A percentile compares a stretch with the other conserved stretches of the same genome.
Conservation (phyloP, 2,888 invertebrate genomes). For the Rhingia rostrata region DNA sequence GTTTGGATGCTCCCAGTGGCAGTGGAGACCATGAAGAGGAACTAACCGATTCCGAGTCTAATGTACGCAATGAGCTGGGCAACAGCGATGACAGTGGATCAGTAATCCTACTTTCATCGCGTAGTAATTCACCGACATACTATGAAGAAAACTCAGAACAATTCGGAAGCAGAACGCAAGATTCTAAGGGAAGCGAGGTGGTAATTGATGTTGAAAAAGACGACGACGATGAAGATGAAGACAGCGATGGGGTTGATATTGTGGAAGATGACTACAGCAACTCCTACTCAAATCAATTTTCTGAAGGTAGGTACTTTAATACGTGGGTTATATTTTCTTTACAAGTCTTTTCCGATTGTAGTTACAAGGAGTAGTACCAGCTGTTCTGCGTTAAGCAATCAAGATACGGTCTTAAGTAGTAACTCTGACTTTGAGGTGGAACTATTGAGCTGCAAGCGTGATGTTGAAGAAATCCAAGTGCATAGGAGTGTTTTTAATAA, state of each 20-base stretch:
- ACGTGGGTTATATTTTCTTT: background rate
- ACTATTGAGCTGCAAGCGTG: background rate
- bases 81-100: constrained; percentile 58
- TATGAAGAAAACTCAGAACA: constrained; percentile 22
- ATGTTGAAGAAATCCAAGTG: constrained; percentile 3
- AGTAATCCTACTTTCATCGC: constrained; percentile 65
- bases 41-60: constrained; percentile 8
- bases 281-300: constrained; percentile 39
- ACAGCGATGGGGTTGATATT: constrained; percentile 40
- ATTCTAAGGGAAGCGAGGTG: constrained; percentile 26
- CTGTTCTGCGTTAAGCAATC: constrained; percentile 44
- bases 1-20: constrained; percentile 33
- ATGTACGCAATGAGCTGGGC: constrained; percentile 5
- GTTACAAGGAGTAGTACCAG: constrained; percentile 51
- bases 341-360: background rate
- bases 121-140: constrained; percentile 30
- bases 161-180: constrained; percentile 2
- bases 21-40: background rate
- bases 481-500: background rate
- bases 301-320: constrained; percentile 35
- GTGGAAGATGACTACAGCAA: constrained; percentile 34
- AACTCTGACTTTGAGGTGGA: constrained; percentile 7
- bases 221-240: constrained; percentile 20
- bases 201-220: constrained; percentile 49
- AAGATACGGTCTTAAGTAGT: constrained; percentile 25